Conservation (phyloP, 2,888 invertebrate species). For the Alloplasta piceator region DNA sequence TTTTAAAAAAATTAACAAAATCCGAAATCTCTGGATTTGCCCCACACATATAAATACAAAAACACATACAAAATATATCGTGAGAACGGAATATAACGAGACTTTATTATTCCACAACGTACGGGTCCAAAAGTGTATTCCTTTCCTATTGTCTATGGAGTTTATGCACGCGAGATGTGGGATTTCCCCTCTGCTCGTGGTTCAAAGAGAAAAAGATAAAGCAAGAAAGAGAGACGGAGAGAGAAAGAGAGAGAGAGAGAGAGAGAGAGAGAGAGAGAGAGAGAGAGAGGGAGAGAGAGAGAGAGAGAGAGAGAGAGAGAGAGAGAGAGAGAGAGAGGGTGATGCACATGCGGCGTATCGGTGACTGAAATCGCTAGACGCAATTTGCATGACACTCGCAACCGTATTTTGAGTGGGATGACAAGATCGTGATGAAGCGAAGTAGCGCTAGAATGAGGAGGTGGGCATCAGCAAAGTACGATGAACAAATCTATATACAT, state of each 20-base stretch:
- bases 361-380: constrained; percentile 57
- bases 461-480: constrained; percentile 29
- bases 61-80: no score
- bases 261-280: no score
- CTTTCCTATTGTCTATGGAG: constrained; percentile 59
- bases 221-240: no score
- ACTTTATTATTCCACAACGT: constrained; percentile 46
- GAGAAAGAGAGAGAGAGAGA: no score
- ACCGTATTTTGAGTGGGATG: constrained; percentile 64
- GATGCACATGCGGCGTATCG: constrained; percentile 48
- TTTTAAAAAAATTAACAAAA: no score
- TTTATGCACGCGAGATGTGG: constrained; percentile 55
- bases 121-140: constrained; percentile 14
- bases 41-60: no score
- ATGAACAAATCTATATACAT: no score
- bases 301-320: no score
- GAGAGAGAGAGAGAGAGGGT: constrained; percentile 26
- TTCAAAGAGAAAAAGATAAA: no score
- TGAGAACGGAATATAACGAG: constrained; percentile 13
- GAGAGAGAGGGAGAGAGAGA: no score
- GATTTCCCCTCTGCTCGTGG: constrained; percentile 22
- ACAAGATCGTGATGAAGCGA: constrained; percentile 65
- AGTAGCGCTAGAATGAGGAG: constrained; percentile 46
- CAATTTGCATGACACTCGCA: constrained; percentile 65
- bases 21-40: no score